Percentiles rank a stretch among this genome's conserved stretches.
phyloP scores from a whole-genome alignment of 2,113 vertebrate species.

The Leucoraja erinaceus region DNA sequence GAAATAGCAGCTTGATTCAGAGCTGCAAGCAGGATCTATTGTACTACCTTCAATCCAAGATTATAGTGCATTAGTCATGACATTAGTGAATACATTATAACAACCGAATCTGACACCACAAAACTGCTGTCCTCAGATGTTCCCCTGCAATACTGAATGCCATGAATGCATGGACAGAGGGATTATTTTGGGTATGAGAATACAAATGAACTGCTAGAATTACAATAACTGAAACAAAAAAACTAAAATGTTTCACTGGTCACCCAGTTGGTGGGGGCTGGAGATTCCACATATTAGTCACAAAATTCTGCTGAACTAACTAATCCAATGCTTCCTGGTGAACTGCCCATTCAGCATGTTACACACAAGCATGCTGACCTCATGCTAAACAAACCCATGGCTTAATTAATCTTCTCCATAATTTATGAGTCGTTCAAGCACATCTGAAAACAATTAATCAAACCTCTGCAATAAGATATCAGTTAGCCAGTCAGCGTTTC shows the following conservation, averaged over 20 bases:
- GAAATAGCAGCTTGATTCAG: not conserved
- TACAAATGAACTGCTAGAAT: slow-evolving; percentile 27
- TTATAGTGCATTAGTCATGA: slow-evolving; percentile 2
- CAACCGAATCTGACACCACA: not conserved
- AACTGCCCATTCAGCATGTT: slow-evolving; percentile 2
- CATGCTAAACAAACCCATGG: not conserved
- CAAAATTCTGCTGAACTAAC: slow-evolving; percentile 24
- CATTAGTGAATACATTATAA: slow-evolving; percentile 11
- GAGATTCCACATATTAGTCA: not conserved
- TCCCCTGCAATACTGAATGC: not conserved
- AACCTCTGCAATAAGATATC: not conserved
- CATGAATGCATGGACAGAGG: not conserved
- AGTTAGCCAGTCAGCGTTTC: not conserved
- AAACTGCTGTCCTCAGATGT: not conserved
- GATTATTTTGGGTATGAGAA: not conserved
- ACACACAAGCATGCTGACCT: not conserved
- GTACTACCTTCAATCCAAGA: not conserved
- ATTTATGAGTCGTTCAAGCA: not conserved
- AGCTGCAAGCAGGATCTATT: not conserved
- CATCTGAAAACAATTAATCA: not conserved
- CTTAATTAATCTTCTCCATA: slow-evolving; percentile 7
- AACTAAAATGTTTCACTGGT: not conserved
- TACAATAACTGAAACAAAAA: slow-evolving; percentile 12
- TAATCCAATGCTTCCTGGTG: not conserved
- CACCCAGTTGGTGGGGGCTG: not conserved